Evolutionary conservation across 2,113 vertebrate genomes (phyloP).

Genomic region (Solenodon paradoxus): DNA sequence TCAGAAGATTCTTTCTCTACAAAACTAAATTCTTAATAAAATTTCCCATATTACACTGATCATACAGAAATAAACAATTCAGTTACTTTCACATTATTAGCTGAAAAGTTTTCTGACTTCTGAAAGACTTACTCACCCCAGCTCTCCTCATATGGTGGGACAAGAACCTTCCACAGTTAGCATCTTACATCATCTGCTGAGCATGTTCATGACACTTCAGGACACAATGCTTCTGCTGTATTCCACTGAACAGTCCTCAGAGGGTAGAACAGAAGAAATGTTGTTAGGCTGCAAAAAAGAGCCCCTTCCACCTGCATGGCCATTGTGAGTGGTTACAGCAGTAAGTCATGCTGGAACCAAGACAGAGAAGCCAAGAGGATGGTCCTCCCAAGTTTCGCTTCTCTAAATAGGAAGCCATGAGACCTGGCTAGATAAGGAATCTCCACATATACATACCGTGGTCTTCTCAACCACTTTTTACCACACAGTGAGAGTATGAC

Average conservation of each 20-base stretch:
- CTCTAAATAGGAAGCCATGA: too few species aligned
- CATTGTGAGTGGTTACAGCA: too few species aligned
- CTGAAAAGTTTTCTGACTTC: neutral
- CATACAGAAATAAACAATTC: neutral
- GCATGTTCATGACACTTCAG: neutral
- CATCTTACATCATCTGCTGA: neutral
- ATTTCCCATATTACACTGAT: neutral
- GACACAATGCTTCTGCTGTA: neutral
- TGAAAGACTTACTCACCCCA: neutral
- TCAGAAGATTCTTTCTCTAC: neutral
- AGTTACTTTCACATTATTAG: neutral
- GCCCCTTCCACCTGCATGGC: neutral
- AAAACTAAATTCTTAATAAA: neutral
- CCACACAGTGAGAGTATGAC: neutral
- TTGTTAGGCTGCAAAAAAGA: neutral
- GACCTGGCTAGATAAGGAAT: neutral
- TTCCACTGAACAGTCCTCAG: neutral
- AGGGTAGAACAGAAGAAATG: neutral
- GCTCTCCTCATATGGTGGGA: neutral
- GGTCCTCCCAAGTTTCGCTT: neutral
- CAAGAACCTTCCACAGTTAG: neutral
- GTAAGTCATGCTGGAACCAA: neutral
- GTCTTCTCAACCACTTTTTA: neutral
- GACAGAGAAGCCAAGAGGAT: neutral
- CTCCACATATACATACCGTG: fast-evolving